Conservation (phyloP, 2,888 invertebrate species). For the Rugalucina vietnamica region DNA sequence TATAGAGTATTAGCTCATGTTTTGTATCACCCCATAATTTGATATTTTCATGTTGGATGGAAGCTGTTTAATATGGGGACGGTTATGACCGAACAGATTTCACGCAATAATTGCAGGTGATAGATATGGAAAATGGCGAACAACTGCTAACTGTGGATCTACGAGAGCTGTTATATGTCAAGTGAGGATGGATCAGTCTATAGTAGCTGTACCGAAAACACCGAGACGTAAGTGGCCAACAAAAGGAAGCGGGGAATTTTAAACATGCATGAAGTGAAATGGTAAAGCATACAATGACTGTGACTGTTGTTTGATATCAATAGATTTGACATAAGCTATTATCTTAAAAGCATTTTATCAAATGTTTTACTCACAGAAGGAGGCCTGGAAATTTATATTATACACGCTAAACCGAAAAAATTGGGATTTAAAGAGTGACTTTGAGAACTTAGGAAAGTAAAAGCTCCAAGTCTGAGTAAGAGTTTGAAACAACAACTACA, state of each 20-base stretch:
- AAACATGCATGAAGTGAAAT: not conserved
- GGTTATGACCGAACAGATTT: not conserved
- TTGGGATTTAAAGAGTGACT: not conserved
- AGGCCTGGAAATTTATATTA: not conserved
- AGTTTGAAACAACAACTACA: not conserved
- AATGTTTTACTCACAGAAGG: too few relatives aligned
- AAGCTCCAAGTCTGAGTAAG: not conserved
- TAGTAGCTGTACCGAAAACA: slow-evolving; percentile 50
- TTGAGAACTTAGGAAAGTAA: not conserved
- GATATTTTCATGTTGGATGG: not conserved
- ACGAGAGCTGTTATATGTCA: slow-evolving; percentile 67
- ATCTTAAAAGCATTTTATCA: not conserved
- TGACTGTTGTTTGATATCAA: not conserved
- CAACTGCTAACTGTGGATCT: slow-evolving; percentile 57
- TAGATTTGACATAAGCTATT: not conserved
- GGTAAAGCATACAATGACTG: not conserved
- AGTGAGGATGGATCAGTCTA: slow-evolving; percentile 60
- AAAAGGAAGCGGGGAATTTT: not conserved
- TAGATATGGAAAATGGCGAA: slow-evolving; percentile 64
- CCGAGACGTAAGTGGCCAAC: slow-evolving; percentile 61
- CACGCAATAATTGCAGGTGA: slow-evolving; percentile 60
- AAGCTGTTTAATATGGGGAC: not conserved
- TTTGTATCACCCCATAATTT: too few relatives aligned
- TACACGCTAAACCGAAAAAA: too few relatives aligned
- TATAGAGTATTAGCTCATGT: too few relatives aligned